Base-by-base conservation (phyloP, 2,797 vertebrate species). In the Pampus argenteus region DNA sequence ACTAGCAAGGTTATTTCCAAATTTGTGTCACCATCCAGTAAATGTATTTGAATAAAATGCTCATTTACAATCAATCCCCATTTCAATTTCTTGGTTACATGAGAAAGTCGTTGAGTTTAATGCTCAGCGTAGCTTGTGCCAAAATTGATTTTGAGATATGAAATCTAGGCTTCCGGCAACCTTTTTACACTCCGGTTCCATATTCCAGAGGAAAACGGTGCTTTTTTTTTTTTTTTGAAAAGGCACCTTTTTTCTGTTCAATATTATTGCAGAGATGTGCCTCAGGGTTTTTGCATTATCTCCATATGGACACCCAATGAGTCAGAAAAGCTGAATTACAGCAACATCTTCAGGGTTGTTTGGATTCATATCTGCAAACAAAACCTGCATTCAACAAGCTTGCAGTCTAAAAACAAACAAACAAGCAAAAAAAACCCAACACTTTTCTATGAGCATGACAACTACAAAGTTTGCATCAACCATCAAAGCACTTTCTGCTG, bases 61-160 rank as follows among this genome's bases (percentile, higher is more conserved):
- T 80, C 0, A 9, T 70, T 70, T 31, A 48, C 17, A 11, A 66
- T 60, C 28, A 63, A 67, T 66, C 25, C 36, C n/a, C 10, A 14
- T 58, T 84, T 52, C 23, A 50, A 23, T 66, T 51, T 75, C 52
- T 71, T 6, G 20, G 25, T 61, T 56, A 58, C 59, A 23, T 1
- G 5, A 47, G 1, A 60, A 34, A 25, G 40, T n/a, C 36, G 17
- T 0, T 66, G 31, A 14, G 26, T 70, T 73, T 49, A 68, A 61
- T 50, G 14, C 49, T 61, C 42, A 14, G 45, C 18, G n/a, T 15
- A 17, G 47, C 66, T 42, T 38, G 7, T 70, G 66, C 51, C 48
- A 57, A 51, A 74, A 78, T 20, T 51, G 63, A 78, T 79, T 79
- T 63, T 66, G 40, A 64, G 52, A 76, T 47, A 48, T 36, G 18